Evolutionary conservation across 2,113 vertebrate species (phyloP).

Genomic region (Forbesichthys agassizii): DNA sequence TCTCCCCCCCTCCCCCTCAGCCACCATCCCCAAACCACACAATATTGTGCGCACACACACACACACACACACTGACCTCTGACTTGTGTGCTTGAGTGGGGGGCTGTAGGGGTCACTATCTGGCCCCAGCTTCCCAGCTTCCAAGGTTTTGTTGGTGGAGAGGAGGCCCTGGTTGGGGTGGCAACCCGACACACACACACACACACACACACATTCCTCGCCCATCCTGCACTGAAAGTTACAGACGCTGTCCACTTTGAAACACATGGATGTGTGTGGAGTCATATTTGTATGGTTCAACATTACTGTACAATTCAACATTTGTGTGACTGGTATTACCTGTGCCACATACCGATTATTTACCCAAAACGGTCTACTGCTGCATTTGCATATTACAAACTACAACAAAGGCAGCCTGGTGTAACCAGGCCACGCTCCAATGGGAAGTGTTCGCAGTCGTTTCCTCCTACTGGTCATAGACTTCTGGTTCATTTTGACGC

Average conservation of each 20-base stretch:
- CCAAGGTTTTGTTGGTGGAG: slow-evolving; percentile 69
- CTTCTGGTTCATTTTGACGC: no score
- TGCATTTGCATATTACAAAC: background rate
- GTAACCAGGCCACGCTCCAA: no score
- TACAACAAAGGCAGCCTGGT: no score
- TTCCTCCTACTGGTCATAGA: no score
- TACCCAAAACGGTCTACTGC: background rate
- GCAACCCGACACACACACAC: slow-evolving; percentile 12
- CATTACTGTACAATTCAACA: no score
- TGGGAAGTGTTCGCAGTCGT: no score
- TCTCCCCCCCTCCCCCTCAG: background rate
- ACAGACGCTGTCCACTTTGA: background rate
- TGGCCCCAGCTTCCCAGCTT: slow-evolving; percentile 52
- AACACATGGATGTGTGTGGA: background rate
- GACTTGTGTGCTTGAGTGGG: slow-evolving; percentile 38
- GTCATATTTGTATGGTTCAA: no score
- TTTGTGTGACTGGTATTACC: background rate
- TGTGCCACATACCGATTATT: background rate
- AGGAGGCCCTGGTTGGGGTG: slow-evolving; percentile 60
- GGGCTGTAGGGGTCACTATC: slow-evolving; percentile 34
- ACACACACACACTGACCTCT: slow-evolving; percentile 52
- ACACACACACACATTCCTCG: slow-evolving; percentile 17
- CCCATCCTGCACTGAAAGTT: slow-evolving; percentile 2
- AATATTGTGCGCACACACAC: background rate
- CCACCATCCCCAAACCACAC: slow-evolving; percentile 13